Evolutionary conservation across 2,113 vertebrate species (phyloP).

Genomic region (Penelope pileata): DNA sequence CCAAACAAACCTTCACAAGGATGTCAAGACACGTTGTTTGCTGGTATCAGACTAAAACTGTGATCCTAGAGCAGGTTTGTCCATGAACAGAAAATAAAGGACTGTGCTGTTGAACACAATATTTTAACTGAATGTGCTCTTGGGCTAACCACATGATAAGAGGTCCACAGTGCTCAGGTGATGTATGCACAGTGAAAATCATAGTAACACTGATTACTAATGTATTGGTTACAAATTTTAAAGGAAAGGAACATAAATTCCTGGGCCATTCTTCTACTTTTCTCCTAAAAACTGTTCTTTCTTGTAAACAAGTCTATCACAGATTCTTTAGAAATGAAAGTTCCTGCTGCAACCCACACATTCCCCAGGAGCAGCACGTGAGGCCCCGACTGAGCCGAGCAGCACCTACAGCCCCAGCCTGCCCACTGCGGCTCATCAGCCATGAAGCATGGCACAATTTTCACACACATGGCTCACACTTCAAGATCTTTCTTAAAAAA

Average conservation of each 20-base stretch:
- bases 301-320: not conserved
- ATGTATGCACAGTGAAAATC: not conserved
- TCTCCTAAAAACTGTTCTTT: not conserved
- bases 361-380: not conserved
- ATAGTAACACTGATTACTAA: not conserved
- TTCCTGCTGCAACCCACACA: not conserved
- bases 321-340: not conserved
- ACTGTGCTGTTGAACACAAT: not conserved
- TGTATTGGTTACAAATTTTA: not conserved
- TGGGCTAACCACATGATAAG: not conserved
- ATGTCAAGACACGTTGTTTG: not conserved
- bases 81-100: not conserved
- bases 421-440: not conserved
- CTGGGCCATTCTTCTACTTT: not conserved
- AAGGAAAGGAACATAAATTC: not conserved
- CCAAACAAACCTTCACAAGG: not conserved
- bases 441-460: not conserved
- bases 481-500: not conserved
- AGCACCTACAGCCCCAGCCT: not conserved
- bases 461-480: not conserved
- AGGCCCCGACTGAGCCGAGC: not conserved
- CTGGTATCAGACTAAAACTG: not conserved
- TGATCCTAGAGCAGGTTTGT: not conserved
- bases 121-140: not conserved
- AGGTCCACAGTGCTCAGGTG: not conserved